These are phyloP conservation scores for Polypterus senegalus DNA, from an alignment of 2,113 vertebrate genomes.

Conservation along the genomic window DNA sequence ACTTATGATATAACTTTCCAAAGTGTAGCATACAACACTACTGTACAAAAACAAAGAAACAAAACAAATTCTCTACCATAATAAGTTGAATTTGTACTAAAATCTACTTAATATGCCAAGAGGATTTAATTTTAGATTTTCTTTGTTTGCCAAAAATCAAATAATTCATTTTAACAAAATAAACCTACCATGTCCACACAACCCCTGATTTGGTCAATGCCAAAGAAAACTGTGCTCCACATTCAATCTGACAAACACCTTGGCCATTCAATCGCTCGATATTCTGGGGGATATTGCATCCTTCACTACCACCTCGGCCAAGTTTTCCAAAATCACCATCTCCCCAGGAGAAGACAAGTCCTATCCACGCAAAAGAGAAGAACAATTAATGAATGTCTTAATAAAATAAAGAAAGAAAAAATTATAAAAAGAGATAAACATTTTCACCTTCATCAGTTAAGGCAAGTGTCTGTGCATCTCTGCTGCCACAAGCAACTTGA, in stretches of 20 bases:
- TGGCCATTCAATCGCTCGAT: conserved; percentile 92
- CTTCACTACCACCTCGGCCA: conserved; percentile 92
- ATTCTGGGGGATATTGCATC: conserved; percentile 97
- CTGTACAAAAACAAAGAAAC: too few relatives aligned
- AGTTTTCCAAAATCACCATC: conserved; percentile 96
- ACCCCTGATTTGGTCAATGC: conserved; percentile 94
- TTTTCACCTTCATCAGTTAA: conserved; percentile 85
- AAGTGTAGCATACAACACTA: too few relatives aligned
- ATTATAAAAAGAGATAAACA: neutral
- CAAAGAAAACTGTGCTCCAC: conserved; percentile 92
- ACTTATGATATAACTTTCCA: too few relatives aligned
- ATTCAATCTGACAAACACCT: conserved; percentile 91
- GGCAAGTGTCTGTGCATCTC: conserved; percentile 91
- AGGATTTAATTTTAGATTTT: too few relatives aligned
- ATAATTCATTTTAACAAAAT: neutral
- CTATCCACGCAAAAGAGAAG: conserved; percentile 32
- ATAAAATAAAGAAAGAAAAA: neutral
- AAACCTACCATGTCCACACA: conserved; percentile 90
- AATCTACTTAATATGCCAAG: too few relatives aligned
- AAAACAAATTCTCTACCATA: too few relatives aligned
- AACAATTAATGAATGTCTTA: neutral
- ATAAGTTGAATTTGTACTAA: too few relatives aligned
- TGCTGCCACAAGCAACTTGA: conserved; percentile 92
- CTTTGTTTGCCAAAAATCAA: conserved; percentile 1
- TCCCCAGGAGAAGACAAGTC: conserved; percentile 95